phyloP scores from a whole-genome alignment of 92 coral and sea anemone species.

The Virgularia gustaviana region DNA sequence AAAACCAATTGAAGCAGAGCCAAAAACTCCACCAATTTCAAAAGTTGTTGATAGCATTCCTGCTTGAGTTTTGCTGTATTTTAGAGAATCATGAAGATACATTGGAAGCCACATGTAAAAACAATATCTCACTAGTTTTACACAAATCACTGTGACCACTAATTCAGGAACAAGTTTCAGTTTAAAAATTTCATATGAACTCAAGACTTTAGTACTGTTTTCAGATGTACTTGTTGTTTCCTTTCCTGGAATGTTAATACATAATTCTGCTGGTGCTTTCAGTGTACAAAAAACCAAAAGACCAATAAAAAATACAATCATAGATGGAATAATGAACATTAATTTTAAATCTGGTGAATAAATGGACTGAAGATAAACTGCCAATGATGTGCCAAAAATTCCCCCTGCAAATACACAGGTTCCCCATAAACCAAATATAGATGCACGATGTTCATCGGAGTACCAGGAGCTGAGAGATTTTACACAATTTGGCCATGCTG shows the following conservation, averaged over 20 bases:
- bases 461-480: slow-evolving; percentile 91
- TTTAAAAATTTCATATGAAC: slow-evolving; percentile 8
- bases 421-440: slow-evolving; percentile 97
- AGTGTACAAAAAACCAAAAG: slow-evolving; percentile 71
- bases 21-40: slow-evolving; percentile 96
- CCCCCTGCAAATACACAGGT: slow-evolving; percentile 96
- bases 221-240: slow-evolving; percentile 29
- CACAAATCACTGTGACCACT: slow-evolving; percentile 76
- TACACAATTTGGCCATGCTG: slow-evolving; percentile 99
- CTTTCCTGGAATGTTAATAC: slow-evolving; percentile 60
- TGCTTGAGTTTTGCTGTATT: slow-evolving; percentile 77
- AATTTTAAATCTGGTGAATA: slow-evolving; percentile 67
- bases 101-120: slow-evolving; percentile 99
- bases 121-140: slow-evolving; percentile 91
- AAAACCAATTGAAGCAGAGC: slow-evolving; percentile 81
- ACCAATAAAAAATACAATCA: slow-evolving; percentile 68
- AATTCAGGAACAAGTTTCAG: slow-evolving; percentile 90
- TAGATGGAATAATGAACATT: slow-evolving; percentile 74
- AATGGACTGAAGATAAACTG: slow-evolving; percentile 74
- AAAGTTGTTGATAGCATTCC: slow-evolving; percentile 91
- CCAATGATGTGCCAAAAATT: slow-evolving; percentile 87
- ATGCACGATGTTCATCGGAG: slow-evolving; percentile 73
- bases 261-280: slow-evolving; percentile 77
- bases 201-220: not conserved
- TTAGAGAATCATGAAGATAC: slow-evolving; percentile 85